Conservation (phyloP, 1,140 invertebrate genomes). For the Yoshiicerus persimilis region DNA sequence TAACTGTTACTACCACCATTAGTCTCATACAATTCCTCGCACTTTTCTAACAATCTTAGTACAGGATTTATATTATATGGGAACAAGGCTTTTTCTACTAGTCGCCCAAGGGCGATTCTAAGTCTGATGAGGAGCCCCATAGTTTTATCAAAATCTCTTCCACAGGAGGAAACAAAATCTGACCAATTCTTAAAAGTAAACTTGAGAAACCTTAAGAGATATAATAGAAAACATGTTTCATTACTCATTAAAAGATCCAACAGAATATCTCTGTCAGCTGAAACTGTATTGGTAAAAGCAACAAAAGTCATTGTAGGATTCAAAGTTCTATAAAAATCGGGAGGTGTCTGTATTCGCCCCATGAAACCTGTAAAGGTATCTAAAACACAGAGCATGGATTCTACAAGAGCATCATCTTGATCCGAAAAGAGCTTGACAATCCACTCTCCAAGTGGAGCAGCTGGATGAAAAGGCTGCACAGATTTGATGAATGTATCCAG, state of each 20-base stretch:
- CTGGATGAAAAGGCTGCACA: constrained; percentile 79
- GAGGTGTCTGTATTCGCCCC: constrained; percentile 70
- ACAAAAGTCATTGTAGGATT: constrained; percentile 76
- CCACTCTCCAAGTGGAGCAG: constrained; percentile 82
- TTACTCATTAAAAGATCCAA: constrained; percentile 86
- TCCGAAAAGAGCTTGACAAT: constrained; percentile 83
- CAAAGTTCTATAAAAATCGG: constrained; percentile 66
- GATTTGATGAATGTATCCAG: constrained; percentile 79
- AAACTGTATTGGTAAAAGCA: constrained; percentile 78
- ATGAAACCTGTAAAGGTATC: constrained; percentile 82
- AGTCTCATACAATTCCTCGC: constrained; percentile 81
- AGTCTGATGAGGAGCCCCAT: constrained; percentile 80
- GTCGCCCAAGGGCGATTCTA: constrained; percentile 74
- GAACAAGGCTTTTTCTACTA: constrained; percentile 79
- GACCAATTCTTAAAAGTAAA: constrained; percentile 80
- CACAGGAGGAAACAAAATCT: constrained; percentile 76
- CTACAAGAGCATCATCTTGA: constrained; percentile 86
- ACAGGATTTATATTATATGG: constrained; percentile 89
- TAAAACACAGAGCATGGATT: constrained; percentile 87
- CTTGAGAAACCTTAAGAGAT: constrained; percentile 81
- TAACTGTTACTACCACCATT: constrained; percentile 56
- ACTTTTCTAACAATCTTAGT: constrained; percentile 76
- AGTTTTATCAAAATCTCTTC: constrained; percentile 73
- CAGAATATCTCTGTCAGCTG: constrained; percentile 77
- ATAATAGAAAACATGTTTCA: constrained; percentile 86